Evolutionary conservation across 2,113 vertebrate species (phyloP).

Genomic region (Fulica atra): DNA sequence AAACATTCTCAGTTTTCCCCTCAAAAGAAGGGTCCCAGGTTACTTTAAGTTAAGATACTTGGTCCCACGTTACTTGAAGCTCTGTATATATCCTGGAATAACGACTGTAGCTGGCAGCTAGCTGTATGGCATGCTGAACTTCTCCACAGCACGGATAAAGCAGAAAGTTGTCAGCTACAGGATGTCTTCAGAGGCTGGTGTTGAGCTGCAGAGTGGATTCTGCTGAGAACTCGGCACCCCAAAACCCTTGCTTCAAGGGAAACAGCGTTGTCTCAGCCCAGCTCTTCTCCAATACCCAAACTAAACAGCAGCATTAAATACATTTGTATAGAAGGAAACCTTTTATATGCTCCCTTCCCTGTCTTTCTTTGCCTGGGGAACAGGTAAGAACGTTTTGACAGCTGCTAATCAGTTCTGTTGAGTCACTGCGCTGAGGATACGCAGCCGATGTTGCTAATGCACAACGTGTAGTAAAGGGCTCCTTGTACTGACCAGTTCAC

Average conservation of each 20-base stretch:
- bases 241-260: background rate
- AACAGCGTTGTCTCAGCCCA: background rate
- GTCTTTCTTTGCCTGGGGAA: background rate
- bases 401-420: background rate
- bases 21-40: background rate
- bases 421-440: background rate
- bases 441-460: rapidly evolving
- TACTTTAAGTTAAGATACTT: background rate
- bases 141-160: background rate
- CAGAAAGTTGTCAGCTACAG: background rate
- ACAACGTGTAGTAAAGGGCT: rapidly evolving
- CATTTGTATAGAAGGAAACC: background rate
- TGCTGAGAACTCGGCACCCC: background rate
- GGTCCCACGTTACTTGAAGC: background rate
- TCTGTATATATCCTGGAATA: rapidly evolving
- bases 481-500: background rate
- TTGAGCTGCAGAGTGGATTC: background rate
- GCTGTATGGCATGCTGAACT: background rate
- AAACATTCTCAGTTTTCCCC: background rate
- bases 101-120: background rate
- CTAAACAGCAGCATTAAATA: background rate
- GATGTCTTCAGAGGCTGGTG: background rate
- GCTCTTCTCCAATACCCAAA: background rate
- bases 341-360: background rate
- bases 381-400: background rate